Percentiles rank a stretch among this genome's conserved stretches.
Evolutionary conservation across 2,888 invertebrate species (phyloP).

Genomic region (Marasmarcha lunaedactyla): DNA sequence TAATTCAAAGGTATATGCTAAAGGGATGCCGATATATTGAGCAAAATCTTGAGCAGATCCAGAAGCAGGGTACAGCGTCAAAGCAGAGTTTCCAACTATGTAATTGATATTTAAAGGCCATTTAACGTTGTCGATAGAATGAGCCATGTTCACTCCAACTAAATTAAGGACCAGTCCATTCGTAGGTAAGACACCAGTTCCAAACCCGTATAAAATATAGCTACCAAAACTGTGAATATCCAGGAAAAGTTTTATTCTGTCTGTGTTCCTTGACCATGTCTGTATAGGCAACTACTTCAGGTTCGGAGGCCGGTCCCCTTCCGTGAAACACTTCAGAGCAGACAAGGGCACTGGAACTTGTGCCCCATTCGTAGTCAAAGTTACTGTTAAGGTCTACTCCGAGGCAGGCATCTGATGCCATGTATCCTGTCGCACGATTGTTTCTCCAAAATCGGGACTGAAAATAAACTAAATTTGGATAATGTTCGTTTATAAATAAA

Average conservation of each 20-base stretch:
- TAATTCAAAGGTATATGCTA: constrained; percentile 74
- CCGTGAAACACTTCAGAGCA: constrained; percentile 77
- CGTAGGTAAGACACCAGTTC: constrained; percentile 47
- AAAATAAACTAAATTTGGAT: constrained; percentile 12
- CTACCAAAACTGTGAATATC: constrained; percentile 82
- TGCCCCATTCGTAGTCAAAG: constrained; percentile 77
- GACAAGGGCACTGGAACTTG: constrained; percentile 47
- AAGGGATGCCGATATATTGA: constrained; percentile 55
- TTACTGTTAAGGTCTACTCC: constrained; percentile 85
- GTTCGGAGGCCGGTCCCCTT: constrained; percentile 72
- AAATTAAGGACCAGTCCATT: constrained; percentile 49
- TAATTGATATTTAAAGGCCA: constrained; percentile 48
- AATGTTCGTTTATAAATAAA: no score
- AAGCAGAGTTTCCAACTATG: constrained; percentile 54
- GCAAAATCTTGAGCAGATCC: constrained; percentile 76
- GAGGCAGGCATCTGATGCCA: constrained; percentile 43
- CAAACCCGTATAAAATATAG: constrained; percentile 58
- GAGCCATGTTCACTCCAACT: constrained; percentile 45
- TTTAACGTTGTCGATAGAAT: constrained; percentile 56
- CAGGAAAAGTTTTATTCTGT: constrained; percentile 72
- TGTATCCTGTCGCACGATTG: constrained; percentile 56
- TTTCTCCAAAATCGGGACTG: constrained; percentile 76
- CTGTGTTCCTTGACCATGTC: constrained; percentile 62
- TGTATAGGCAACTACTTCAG: constrained; percentile 71
- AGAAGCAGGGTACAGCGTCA: constrained; percentile 65